Base-by-base conservation (phyloP, 2,797 vertebrate genomes). In the Rhincodon typus region DNA sequence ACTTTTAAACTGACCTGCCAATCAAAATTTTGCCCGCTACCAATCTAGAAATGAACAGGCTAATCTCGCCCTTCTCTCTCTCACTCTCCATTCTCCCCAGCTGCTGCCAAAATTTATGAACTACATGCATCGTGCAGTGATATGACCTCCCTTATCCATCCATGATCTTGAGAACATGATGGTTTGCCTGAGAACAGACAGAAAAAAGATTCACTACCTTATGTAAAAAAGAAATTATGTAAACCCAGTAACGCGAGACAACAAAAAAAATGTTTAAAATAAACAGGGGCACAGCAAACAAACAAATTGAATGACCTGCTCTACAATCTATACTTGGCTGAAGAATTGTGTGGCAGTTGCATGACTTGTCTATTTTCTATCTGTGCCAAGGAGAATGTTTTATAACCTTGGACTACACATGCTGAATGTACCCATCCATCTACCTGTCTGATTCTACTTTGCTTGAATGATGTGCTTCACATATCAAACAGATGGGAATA, bases 401-500 rank as follows among this genome's bases (percentile, higher is more conserved):
- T 97, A 97, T 97, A 97, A 98, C 97, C 97, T 97, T 96, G 98
- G 98, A 98, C 97, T 97, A 97, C 98, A 97, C 96, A 96, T 97
- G 98, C 97, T 98, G 97, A 98, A 98, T 98, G 97, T 98, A 97
- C 97, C 97, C 98, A 99, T 99, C 98, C 98, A 98, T 99, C 98
- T 99, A 98, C 97, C 98, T 98, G 98, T 98, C 98, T 98, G 97
- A 98, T 98, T 98, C 98, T 97, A 97, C 98, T 98, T 97, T 97
- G 96, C 98, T 97, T 98, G 98, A 99, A 98, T 98, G 98, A 99
- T 99, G 98, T 98, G 98, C 97, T 98, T 98, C 97, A 97, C 97
- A 98, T 98, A 98, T 99, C 98, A 98, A 98, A 99, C 94, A 98
- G 98, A 98, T 98, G 98, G 97, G 97, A 97, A 97, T 95, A 93